Conservation (phyloP, 1,140 invertebrate species). For the Callitettix versicolor region DNA sequence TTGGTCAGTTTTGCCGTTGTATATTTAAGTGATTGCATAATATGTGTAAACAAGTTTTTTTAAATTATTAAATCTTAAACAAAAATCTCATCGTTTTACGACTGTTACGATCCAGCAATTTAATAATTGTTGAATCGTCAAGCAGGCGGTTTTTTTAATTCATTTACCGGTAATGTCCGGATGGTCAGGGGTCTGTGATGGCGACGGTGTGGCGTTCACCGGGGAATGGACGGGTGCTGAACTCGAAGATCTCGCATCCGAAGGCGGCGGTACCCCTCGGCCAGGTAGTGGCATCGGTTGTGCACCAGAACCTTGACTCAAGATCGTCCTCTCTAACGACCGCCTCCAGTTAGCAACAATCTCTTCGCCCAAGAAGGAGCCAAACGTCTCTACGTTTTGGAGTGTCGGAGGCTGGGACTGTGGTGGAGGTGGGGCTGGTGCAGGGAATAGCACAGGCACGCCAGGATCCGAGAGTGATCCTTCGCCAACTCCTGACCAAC, state of each 20-base stretch:
- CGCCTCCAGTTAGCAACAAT: conserved; percentile 67
- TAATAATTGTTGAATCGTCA: too few relatives aligned
- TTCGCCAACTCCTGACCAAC: background rate
- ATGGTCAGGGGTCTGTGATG: conserved; percentile 28
- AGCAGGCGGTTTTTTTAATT: too few relatives aligned
- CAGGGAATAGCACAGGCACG: conserved; percentile 35
- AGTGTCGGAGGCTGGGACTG: conserved; percentile 35
- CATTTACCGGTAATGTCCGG: conserved; percentile 1
- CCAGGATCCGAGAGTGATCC: background rate
- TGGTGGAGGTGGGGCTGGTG: conserved; percentile 26
- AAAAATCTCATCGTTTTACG: too few relatives aligned
- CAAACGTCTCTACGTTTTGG: conserved; percentile 58
- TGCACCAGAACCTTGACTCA: conserved; percentile 37
- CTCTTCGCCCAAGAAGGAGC: conserved; percentile 60
- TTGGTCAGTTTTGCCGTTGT: too few relatives aligned
- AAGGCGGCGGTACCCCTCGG: conserved; percentile 16
- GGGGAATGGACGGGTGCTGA: conserved; percentile 24
- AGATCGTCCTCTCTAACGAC: conserved; percentile 51
- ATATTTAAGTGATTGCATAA: too few relatives aligned
- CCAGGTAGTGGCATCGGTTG: conserved; percentile 26
- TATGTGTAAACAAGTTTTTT: too few relatives aligned
- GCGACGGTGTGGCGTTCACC: conserved; percentile 31
- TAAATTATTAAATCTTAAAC: too few relatives aligned
- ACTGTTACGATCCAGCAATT: too few relatives aligned
- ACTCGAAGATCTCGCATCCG: conserved; percentile 22